A percentile compares a stretch with the other conserved stretches of the same genome.
These are phyloP conservation scores for Dicerorhinus sumatrensis DNA, from an alignment of 2,113 vertebrate genomes.

Conservation along the genomic window DNA sequence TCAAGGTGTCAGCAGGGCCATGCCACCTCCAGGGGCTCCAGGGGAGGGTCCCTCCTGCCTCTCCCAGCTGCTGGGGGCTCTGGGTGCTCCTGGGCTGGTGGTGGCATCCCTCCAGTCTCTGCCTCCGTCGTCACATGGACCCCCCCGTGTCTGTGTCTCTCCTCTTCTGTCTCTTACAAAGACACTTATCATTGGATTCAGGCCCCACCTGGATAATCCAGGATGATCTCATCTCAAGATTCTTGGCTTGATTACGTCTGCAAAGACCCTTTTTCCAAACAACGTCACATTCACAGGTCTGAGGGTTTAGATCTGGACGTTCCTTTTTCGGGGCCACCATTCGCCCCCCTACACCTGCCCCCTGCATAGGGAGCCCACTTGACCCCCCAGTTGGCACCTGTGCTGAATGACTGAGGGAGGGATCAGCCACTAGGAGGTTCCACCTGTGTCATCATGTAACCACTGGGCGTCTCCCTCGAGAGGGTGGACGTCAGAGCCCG, in stretches of 20 bases:
- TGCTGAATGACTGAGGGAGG: neutral
- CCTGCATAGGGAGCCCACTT: neutral
- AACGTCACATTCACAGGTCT: neutral
- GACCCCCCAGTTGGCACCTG: neutral
- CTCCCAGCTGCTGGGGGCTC: fast-evolving
- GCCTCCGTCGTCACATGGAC: fast-evolving
- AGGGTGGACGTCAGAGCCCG: neutral
- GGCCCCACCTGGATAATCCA: neutral
- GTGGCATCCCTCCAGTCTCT: fast-evolving
- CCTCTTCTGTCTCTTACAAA: neutral
- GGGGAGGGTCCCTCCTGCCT: neutral
- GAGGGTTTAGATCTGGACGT: neutral
- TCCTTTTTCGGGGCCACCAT: too few species aligned
- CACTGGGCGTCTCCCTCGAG: neutral
- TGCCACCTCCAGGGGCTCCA: fast-evolving
- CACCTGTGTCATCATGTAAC: neutral
- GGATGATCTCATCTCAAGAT: neutral
- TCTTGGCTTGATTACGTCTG: neutral
- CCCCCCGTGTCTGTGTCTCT: too few species aligned
- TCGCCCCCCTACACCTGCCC: neutral
- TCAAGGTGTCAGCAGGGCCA: too few species aligned
- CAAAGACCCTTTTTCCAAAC: neutral
- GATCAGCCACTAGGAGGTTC: neutral
- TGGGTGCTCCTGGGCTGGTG: neutral
- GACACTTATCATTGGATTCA: neutral